A percentile compares a stretch with the other conserved stretches of the same genome.
Evolutionary conservation across 2,797 vertebrate species (phyloP).

Genomic region (Loris lydekkerianus): DNA sequence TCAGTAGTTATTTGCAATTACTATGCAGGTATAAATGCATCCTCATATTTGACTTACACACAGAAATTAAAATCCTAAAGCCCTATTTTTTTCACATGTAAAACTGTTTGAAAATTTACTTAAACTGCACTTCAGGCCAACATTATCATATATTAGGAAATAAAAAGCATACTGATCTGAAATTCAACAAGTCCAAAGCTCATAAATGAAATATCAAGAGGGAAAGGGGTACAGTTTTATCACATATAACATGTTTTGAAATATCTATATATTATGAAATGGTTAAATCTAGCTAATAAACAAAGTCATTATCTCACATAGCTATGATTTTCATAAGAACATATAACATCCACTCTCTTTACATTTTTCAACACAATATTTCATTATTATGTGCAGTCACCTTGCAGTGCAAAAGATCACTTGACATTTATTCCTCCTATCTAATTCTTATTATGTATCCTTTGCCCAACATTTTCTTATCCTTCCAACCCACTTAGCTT

Average conservation of each 20-base stretch:
- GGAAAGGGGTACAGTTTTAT: neutral
- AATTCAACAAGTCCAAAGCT: conserved; percentile 52
- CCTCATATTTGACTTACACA: conserved; percentile 16
- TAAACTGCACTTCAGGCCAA: conserved; percentile 49
- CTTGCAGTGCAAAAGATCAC: neutral
- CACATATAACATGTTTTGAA: neutral
- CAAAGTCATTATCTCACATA: neutral
- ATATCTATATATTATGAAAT: neutral
- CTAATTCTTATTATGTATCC: neutral
- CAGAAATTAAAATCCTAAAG: conserved; percentile 35
- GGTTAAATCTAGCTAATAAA: neutral
- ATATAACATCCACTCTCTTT: neutral
- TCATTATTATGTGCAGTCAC: neutral
- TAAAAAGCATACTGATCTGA: conserved; percentile 33
- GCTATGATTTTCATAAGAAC: neutral
- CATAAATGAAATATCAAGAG: conserved; percentile 30
- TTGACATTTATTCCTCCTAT: neutral
- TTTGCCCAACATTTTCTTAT: neutral
- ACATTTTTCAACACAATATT: neutral
- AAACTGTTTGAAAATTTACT: conserved; percentile 58
- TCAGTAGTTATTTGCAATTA: conserved; percentile 58
- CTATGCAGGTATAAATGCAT: neutral
- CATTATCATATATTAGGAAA: conserved; percentile 35
- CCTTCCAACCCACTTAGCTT: neutral
- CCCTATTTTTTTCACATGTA: conserved; percentile 36